Base-by-base conservation (phyloP, 2,113 vertebrate species). In the Leucoraja erinaceus region DNA sequence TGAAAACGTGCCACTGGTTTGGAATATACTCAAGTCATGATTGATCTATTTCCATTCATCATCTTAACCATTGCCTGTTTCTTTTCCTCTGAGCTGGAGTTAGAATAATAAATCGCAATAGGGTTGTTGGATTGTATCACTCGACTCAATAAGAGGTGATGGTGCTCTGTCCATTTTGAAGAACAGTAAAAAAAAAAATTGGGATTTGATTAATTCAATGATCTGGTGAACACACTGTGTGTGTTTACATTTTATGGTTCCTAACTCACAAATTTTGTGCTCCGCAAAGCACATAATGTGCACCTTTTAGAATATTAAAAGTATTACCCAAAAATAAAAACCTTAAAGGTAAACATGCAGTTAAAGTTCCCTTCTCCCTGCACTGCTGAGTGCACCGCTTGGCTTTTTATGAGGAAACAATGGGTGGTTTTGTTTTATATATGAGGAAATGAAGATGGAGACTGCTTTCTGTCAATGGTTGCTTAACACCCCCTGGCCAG, bases 401-500 rank as follows among this genome's bases (percentile, higher is more conserved):
- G 83, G 63, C 59, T 63, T 88, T 63, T 63, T 88, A 88, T n/a
- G 56, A 63, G 59, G 59, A 88, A 31, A 88, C 83, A 88, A 88
- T 88, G 59, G 25, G 28, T 88, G 11, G 5, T 63, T 88, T 88
- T 88, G 81, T 86, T 61, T 86, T 86, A 84, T 59, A 31, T 88
- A 31, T 88, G 83, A 63, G 28, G 31, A 63, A 31, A 88, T 88
- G 59, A 88, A 88, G 83, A 88, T 66, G 59, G 83, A 88, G 83
- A 88, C 83, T 88, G 83, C 59, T 63, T 88, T 88, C 83, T 88
- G 59, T 88, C 83, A 63, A 88, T 18, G 59, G 59, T 63, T 63
- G 59, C 31, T 88, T 88, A 88, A 63, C 63, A 6, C 28, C 83
- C 59, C 83, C 59, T 63, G 83, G 83, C 59, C 83, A 63, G 59